phyloP scores from a whole-genome alignment of 2,797 vertebrate species.

The Mionectes olivaceus region DNA sequence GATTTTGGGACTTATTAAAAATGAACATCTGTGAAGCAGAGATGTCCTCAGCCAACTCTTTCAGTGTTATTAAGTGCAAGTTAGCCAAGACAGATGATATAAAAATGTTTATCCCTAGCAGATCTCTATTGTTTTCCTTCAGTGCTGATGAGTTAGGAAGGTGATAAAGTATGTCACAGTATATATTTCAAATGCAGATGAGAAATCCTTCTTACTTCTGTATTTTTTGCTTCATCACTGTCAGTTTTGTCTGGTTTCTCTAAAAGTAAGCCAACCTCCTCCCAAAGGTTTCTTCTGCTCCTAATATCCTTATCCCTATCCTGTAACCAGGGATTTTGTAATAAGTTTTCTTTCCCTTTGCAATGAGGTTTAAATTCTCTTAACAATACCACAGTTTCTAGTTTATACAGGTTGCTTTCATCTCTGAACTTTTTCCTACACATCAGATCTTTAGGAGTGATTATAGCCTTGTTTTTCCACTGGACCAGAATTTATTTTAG shows the following conservation, averaged over 20 bases:
- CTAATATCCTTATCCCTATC: neutral
- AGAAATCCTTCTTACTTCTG: neutral
- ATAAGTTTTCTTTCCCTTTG: neutral
- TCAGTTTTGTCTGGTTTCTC: neutral
- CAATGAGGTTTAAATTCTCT: neutral
- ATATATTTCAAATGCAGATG: constrained; percentile 2
- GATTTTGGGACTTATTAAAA: constrained; percentile 25
- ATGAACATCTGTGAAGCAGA: constrained; percentile 42
- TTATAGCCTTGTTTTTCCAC: neutral
- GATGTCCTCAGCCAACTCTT: neutral
- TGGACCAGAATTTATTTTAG: neutral
- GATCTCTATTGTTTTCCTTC: neutral
- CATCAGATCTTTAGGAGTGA: neutral
- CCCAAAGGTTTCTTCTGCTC: neutral
- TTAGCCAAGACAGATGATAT: neutral
- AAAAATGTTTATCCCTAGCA: constrained; percentile 33
- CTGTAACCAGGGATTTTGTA: neutral
- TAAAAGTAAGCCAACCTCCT: neutral
- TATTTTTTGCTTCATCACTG: neutral
- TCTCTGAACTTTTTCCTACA: neutral
- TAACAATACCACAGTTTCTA: neutral
- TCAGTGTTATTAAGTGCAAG: neutral
- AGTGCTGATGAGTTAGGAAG: neutral
- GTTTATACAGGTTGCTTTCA: neutral
- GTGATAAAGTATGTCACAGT: constrained; percentile 6